These are phyloP conservation scores for Galleria mellonella DNA, from an alignment of 1,140 invertebrate genomes.

Conservation along the genomic window DNA sequence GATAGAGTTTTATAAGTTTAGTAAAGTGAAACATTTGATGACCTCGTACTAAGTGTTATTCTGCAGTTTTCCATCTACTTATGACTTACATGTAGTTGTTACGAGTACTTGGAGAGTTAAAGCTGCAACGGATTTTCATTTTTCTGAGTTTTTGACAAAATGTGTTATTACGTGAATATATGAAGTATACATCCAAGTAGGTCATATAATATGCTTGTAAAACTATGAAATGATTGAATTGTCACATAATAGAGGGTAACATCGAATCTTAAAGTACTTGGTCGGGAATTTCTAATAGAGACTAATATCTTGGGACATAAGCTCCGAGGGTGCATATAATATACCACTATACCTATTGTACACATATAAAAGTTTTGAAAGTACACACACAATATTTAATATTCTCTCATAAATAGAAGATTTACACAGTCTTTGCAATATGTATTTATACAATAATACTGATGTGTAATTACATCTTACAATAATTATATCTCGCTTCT, in stretches of 20 bases:
- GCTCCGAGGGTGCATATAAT: constrained; percentile 63
- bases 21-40: background rate
- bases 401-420: constrained; percentile 62
- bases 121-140: too few species aligned
- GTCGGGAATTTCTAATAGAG: constrained; percentile 67
- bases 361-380: constrained; percentile 47
- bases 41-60: background rate
- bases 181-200: background rate
- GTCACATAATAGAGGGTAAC: constrained; percentile 31
- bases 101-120: too few species aligned
- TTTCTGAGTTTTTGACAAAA: too few species aligned
- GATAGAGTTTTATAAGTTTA: background rate
- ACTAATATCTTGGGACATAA: constrained; percentile 67
- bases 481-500: constrained; percentile 12
- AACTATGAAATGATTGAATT: background rate
- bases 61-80: too few species aligned
- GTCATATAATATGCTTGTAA: background rate
- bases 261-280: constrained; percentile 69
- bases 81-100: too few species aligned
- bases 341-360: constrained; percentile 45
- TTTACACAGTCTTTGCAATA: constrained; percentile 66
- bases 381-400: constrained; percentile 35
- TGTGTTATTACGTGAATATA: too few species aligned
- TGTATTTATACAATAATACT: constrained; percentile 60
- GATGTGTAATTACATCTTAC: constrained; percentile 41